phyloP scores from a whole-genome alignment of 1,140 invertebrate genomes.

The Bursaphelenchus mucronatus region DNA sequence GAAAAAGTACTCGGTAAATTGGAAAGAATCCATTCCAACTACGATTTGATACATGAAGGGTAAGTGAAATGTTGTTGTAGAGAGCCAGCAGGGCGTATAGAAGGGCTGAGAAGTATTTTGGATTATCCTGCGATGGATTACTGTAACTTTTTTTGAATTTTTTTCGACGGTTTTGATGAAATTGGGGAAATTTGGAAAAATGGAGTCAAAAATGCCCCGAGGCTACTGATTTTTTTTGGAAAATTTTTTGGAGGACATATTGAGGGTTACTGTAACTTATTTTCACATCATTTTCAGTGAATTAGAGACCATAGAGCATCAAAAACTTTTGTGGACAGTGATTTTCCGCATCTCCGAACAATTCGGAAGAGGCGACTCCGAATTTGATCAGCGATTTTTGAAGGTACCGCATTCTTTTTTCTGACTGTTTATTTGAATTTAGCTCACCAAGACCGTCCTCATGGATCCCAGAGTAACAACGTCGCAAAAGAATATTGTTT shows the following conservation, averaged over 20 bases:
- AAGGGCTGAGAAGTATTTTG: no score
- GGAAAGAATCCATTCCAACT: no score
- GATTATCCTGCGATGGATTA: no score
- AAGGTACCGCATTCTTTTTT: constrained; percentile 32
- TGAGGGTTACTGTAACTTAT: constrained; percentile 18
- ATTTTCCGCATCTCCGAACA: constrained; percentile 46
- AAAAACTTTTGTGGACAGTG: constrained; percentile 48
- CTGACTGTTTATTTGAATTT: constrained; percentile 18
- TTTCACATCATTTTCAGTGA: constrained; percentile 37
- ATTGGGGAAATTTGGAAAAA: no score
- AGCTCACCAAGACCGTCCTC: constrained; percentile 41
- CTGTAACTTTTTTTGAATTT: no score
- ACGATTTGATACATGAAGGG: no score
- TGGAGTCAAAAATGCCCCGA: no score
- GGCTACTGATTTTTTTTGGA: no score
- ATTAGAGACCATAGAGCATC: constrained; percentile 39
- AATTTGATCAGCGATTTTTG: constrained; percentile 25
- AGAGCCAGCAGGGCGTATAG: no score
- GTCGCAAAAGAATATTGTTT: constrained; percentile 40
- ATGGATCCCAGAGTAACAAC: constrained; percentile 37
- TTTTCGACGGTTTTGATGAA: no score
- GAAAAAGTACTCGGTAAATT: no score
- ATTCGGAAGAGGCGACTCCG: constrained; percentile 37
- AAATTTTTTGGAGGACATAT: not conserved
- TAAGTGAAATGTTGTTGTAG: no score